Conservation (phyloP, 2,888 invertebrate species). For the Arge pagana region DNA sequence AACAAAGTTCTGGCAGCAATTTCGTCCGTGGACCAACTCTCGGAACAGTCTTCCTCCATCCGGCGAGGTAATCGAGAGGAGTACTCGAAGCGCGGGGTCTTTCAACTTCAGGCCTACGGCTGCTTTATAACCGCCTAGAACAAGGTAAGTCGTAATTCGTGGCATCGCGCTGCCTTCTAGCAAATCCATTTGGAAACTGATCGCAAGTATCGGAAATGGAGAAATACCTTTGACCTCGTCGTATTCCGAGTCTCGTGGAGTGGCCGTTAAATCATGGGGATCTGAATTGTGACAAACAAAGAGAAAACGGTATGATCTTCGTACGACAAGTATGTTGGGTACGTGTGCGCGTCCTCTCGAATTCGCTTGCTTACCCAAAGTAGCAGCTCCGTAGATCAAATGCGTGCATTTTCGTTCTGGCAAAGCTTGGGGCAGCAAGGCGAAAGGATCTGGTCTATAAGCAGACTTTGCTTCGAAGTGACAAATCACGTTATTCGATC, state of each 20-base stretch:
- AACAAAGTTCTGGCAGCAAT: conserved; percentile 63
- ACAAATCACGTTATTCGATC: conserved; percentile 63
- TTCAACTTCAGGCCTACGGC: conserved; percentile 70
- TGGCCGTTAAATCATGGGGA: conserved; percentile 66
- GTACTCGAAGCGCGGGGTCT: conserved; percentile 70
- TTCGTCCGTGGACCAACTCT: conserved; percentile 65
- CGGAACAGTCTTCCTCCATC: conserved; percentile 65
- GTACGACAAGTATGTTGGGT: too few relatives aligned
- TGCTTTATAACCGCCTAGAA: conserved; percentile 72
- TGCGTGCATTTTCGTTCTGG: conserved; percentile 74
- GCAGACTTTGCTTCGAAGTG: conserved; percentile 72
- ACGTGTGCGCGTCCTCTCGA: neutral
- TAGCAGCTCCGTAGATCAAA: conserved; percentile 74
- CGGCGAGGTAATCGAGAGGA: conserved; percentile 67
- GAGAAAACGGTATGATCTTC: neutral
- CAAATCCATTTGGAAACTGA: too few relatives aligned
- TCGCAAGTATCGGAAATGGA: too few relatives aligned
- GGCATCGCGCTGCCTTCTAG: too few relatives aligned
- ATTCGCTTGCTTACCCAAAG: conserved; percentile 55
- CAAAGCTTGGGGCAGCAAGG: conserved; percentile 68
- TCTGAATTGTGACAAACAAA: conserved; percentile 55
- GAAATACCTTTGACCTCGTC: conserved; percentile 76
- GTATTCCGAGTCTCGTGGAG: conserved; percentile 71
- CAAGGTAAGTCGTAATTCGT: too few relatives aligned
- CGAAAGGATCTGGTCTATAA: conserved; percentile 70